These are phyloP conservation scores for Drosophila trichaetosa DNA, from an alignment of 2,888 invertebrate genomes.

Conservation along the genomic window DNA sequence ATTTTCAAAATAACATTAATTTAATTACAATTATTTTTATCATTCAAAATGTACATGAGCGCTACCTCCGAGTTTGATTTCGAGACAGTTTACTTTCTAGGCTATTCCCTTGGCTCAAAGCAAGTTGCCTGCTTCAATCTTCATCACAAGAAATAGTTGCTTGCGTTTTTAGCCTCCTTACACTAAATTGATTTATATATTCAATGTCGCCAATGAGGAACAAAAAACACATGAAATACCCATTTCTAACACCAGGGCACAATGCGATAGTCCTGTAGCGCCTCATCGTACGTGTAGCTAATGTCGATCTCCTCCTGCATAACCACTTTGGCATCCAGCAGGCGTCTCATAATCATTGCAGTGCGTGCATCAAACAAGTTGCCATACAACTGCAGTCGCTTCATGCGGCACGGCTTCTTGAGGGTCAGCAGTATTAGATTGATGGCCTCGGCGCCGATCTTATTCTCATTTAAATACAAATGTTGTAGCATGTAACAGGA, in stretches of 20 bases:
- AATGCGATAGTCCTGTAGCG: conserved; percentile 69
- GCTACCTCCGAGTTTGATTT: not conserved
- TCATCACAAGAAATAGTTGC: not conserved
- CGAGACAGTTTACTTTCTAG: not conserved
- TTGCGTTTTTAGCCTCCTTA: not conserved
- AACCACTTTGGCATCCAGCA: conserved; percentile 74
- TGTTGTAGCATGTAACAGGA: conserved; percentile 65
- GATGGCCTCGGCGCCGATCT: conserved; percentile 69
- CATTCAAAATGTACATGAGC: not conserved
- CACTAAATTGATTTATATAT: conserved; percentile 8
- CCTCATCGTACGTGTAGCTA: conserved; percentile 70
- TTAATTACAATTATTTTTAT: not conserved
- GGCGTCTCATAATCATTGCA: conserved; percentile 71
- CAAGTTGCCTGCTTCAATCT: not conserved
- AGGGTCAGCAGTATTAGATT: conserved; percentile 72
- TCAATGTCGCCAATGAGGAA: not conserved
- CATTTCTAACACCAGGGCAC: conserved; percentile 67
- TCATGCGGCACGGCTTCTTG: conserved; percentile 76
- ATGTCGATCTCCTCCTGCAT: conserved; percentile 68
- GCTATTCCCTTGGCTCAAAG: not conserved
- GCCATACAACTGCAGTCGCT: conserved; percentile 72
- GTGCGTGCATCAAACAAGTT: conserved; percentile 72
- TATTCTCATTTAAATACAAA: conserved; percentile 78
- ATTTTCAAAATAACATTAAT: not conserved
- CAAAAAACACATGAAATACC: not conserved